Evolutionary conservation across 1,140 invertebrate genomes (phyloP).

Genomic region (Cydia splendana): DNA sequence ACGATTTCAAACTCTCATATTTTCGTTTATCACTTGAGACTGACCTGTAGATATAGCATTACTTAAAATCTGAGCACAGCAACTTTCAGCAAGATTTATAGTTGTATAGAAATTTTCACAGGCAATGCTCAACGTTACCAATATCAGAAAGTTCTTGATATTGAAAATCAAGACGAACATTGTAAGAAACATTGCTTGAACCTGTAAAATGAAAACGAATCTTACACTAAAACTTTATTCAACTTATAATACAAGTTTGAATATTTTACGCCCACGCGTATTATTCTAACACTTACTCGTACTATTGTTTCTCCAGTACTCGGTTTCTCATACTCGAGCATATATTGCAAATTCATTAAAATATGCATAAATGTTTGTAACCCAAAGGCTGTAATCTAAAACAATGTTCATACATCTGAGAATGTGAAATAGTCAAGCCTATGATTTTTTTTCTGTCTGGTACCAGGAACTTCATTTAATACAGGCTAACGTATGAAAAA

Average conservation of each 20-base stretch:
- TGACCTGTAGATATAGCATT: not conserved
- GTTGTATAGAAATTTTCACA: constrained; percentile 6
- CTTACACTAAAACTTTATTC: too few species aligned
- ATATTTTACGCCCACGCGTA: too few species aligned
- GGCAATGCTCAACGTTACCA: not conserved
- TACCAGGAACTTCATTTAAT: too few species aligned
- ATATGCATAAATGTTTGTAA: not conserved
- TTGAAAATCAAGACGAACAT: not conserved
- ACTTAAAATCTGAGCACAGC: not conserved
- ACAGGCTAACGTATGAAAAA: too few species aligned
- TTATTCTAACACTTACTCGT: not conserved
- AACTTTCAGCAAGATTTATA: not conserved
- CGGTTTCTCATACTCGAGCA: not conserved
- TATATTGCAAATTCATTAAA: not conserved
- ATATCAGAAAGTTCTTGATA: not conserved
- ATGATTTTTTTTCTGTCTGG: too few species aligned
- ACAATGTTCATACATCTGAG: not conserved
- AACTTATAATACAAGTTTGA: too few species aligned
- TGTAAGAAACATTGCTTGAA: not conserved
- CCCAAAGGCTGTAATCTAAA: not conserved
- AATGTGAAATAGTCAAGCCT: too few species aligned
- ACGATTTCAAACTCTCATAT: too few species aligned
- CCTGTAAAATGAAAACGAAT: not conserved
- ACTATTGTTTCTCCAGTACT: not conserved
- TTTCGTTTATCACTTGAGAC: too few species aligned